phyloP scores from a whole-genome alignment of 2,113 vertebrate species.

The Prietella phreatophila region DNA sequence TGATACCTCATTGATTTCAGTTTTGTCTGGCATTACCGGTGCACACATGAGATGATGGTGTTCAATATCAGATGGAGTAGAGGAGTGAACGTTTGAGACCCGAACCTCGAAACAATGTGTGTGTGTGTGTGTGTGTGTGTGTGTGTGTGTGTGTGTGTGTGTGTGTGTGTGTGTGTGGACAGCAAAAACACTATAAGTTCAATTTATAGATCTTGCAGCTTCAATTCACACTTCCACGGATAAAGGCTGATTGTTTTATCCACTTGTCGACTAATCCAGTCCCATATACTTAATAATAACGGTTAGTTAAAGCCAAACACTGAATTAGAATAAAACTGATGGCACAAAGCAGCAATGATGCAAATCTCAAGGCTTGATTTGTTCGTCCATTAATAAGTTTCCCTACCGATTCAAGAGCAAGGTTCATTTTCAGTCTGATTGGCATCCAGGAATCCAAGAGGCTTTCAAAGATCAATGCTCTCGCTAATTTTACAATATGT shows the following conservation, averaged over 20 bases:
- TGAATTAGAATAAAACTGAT: not conserved
- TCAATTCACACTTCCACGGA: not conserved
- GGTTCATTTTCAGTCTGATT: conserved; percentile 7
- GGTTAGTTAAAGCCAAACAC: not conserved
- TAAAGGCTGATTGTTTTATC: too few relatives aligned
- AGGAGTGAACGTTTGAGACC: conserved; percentile 11
- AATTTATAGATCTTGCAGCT: not conserved
- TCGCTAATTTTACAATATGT: conserved; percentile 18
- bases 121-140: not conserved
- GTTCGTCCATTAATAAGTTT: not conserved
- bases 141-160: not conserved
- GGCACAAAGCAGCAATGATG: not conserved
- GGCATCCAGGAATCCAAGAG: not conserved
- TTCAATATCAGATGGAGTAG: conserved; percentile 23
- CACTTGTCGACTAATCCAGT: not conserved
- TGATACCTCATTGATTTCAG: conserved; percentile 41
- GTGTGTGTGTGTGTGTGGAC: not conserved
- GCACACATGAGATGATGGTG: conserved; percentile 38
- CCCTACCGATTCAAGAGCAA: not conserved
- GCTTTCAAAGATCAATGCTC: conserved; percentile 20
- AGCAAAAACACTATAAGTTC: not conserved
- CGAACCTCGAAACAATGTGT: not conserved
- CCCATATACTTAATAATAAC: not conserved
- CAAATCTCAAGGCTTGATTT: conserved; percentile 11
- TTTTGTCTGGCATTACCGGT: conserved; percentile 36